Conservation (phyloP, 2,888 invertebrate species). For the Parascotia fuliginaria region DNA sequence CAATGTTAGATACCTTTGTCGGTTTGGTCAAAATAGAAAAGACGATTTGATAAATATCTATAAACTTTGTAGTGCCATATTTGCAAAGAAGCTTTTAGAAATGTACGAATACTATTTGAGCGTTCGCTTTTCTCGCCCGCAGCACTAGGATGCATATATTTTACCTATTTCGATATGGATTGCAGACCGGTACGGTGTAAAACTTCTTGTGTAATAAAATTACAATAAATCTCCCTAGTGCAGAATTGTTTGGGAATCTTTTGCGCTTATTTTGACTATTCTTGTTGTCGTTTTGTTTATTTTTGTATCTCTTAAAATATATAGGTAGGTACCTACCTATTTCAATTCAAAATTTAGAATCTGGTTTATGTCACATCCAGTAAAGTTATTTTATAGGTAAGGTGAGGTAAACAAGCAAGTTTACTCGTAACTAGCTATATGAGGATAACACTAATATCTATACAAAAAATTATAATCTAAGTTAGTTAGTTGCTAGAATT, state of each 20-base stretch:
- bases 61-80: slow-evolving; percentile 65
- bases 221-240: slow-evolving; percentile 8
- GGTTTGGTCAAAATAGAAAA: slow-evolving; percentile 56
- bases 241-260: slow-evolving; percentile 4
- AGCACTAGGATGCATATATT: slow-evolving; percentile 55
- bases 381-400: too few relatives aligned
- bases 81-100: slow-evolving; percentile 65
- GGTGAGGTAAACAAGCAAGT: too few relatives aligned
- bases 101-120: slow-evolving; percentile 67
- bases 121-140: slow-evolving; percentile 61
- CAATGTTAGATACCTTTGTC: slow-evolving; percentile 26
- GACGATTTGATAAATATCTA: slow-evolving; percentile 75
- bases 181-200: slow-evolving; percentile 21
- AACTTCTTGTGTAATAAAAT: slow-evolving; percentile 20
- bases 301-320: too few relatives aligned
- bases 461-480: too few relatives aligned
- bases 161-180: slow-evolving; percentile 46
- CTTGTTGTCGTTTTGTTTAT: not conserved
- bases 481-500: too few relatives aligned
- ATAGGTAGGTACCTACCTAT: too few relatives aligned
- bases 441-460: too few relatives aligned
- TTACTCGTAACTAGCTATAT: too few relatives aligned
- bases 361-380: too few relatives aligned
- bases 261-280: not conserved
- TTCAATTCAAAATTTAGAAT: too few relatives aligned